These are phyloP conservation scores for Dynastes tityus DNA, from an alignment of 2,888 invertebrate species.

Conservation along the genomic window DNA sequence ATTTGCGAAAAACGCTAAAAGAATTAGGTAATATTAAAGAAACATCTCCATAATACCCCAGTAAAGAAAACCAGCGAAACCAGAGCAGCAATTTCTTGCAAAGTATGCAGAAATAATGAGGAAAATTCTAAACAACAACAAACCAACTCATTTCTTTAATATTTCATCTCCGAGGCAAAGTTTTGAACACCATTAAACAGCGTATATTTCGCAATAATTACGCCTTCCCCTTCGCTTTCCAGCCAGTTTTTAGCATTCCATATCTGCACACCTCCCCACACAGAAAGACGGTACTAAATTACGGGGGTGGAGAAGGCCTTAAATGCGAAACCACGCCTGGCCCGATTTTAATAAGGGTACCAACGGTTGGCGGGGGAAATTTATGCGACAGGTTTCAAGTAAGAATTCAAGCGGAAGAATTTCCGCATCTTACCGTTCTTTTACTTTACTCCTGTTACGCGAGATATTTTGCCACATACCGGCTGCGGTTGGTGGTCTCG, in stretches of 20 bases:
- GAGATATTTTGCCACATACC: neutral
- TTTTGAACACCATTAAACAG: constrained; percentile 32
- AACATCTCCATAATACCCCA: too few relatives aligned
- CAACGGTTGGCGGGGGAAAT: constrained; percentile 4
- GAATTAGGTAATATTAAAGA: too few relatives aligned
- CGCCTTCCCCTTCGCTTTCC: neutral
- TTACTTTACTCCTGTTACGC: neutral
- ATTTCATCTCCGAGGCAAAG: constrained; percentile 29
- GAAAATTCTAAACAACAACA: too few relatives aligned
- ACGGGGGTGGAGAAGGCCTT: neutral
- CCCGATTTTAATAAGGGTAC: constrained; percentile 40
- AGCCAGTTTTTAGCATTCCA: constrained; percentile 34
- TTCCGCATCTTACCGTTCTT: constrained; percentile 8
- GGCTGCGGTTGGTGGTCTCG: constrained; percentile 7
- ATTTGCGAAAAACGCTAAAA: too few relatives aligned
- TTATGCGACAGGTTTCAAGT: constrained; percentile 44
- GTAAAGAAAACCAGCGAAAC: too few relatives aligned
- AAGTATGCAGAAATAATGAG: too few relatives aligned
- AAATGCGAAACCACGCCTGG: constrained; percentile 3
- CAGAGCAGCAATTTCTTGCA: too few relatives aligned
- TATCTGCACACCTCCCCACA: neutral
- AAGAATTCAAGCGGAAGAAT: constrained; percentile 45
- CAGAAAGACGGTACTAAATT: constrained; percentile 25
- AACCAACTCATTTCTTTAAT: constrained; percentile 31
- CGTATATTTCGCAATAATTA: constrained; percentile 40